Base-by-base conservation (phyloP, 2,797 vertebrate genomes). In the Australoheros facetus region DNA sequence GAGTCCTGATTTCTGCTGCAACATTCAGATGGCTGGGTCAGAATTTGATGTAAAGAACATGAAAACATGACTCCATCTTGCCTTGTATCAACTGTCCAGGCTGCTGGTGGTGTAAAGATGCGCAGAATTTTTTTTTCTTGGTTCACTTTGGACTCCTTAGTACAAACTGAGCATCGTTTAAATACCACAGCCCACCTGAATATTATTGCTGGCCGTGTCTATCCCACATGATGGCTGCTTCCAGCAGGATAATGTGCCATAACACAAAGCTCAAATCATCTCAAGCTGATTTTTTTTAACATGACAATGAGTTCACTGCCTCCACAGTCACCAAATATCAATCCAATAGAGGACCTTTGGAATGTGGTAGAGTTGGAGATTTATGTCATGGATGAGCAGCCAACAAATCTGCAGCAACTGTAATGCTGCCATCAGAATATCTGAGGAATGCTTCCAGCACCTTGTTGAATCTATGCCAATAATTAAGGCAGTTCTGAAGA, bases 291-390 rank as follows among this genome's bases (percentile, higher is more conserved):
- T 34, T 34, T 62, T 7, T 42, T 23, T 13, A 62, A 42, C n/a
- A 42, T 5, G 34, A 3, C 2, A 4, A 23, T 37, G 13, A 32
- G 30, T 32, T 62, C n/a, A 16, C n/a, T 62, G 34, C 37, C 37
- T 16, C 42, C 0, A 3, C 5, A 16, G 59, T 42, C 3, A 64
- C 3, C 4, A 0, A 7, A 64, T 42, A 37, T 42, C 42, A 23
- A 10, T 16, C 34, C 13, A 1, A 39, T 26, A 42, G 37, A 1
- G 21, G 34, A 62, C 13, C 13, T 62, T 2, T 62, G 7, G 21
- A 23, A 42, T 62, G 59, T 62, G n/a, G 0, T 42, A 42, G 34
- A 42, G 37, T 37, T 23, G 7, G 0, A 62, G 21, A 42, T 62
- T 26, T 17, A 37, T 5, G 10, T 64, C 13, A 21, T 54, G 51